Evolutionary conservation across 2,888 invertebrate genomes (phyloP), one percentile per base, ranked within the genome.

Genomic region (Hofmannophila pseudospretella): DNA sequence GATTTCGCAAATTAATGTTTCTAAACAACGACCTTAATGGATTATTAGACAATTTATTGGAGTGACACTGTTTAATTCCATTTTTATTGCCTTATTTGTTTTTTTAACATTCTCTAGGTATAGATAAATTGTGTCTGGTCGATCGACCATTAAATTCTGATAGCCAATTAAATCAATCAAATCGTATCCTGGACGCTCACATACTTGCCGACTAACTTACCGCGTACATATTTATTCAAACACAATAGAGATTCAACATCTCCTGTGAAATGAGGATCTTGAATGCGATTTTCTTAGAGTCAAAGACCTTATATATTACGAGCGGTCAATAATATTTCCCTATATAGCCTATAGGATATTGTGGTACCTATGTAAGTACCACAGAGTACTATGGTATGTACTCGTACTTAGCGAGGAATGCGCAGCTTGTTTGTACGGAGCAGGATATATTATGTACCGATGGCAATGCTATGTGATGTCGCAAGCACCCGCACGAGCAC

Each of bases 1-100:
- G 41, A 45, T 59, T 65, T 66, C 55, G 55, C 59, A 58, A 66
- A 62, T 49, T 47, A 51, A 61, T 53, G 52, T 45, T 47, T 41
- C 38, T 42, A 40, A 46, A 51, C 41, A 51, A 36, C 47, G 56
- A 47, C 55, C 58, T 56, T 61, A 59, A 52, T 55, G 54, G 56
- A 47, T 54, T 52, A 45, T 49, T 46, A 31, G 32, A 42, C 39
- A 36, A 45, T 22, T 42, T 49, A 39, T 47, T 44, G 42, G 51
- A 44, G 46, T 50, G 52, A 45, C 46, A 36, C 26, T 27, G 30
- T 13, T 30, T 23, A 20, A 20, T 8, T 8, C 12, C 26, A 26
- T 23, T 7, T 32, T 31, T 16, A 31, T 31, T 20, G 31, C 20
- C 31, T n/a, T 16, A 31, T 31, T 10, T 27, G 27, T 27, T 27